These are phyloP conservation scores for Trichechus manatus DNA, from an alignment of 2,113 vertebrate species.

Conservation along the genomic window DNA sequence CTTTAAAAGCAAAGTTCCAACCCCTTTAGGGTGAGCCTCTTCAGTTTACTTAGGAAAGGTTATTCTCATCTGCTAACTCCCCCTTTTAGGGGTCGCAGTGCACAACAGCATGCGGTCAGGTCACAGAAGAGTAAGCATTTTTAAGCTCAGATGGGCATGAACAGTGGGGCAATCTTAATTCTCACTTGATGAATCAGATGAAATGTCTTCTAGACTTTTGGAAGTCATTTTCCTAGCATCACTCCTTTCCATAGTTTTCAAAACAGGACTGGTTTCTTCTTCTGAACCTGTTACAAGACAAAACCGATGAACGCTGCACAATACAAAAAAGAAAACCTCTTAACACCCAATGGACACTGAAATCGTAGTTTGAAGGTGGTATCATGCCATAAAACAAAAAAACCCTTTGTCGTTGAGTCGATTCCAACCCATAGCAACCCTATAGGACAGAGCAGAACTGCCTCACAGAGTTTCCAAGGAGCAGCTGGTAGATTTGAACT, in stretches of 20 bases:
- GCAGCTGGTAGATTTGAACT: no score
- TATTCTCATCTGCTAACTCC: slow-evolving; percentile 13
- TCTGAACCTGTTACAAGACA: slow-evolving; percentile 92
- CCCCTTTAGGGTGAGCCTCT: background rate
- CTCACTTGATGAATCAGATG: slow-evolving; percentile 93
- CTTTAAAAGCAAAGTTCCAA: slow-evolving; percentile 44
- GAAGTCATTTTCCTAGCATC: slow-evolving; percentile 90
- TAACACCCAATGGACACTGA: background rate
- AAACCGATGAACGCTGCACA: slow-evolving; percentile 89
- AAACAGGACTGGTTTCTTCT: slow-evolving; percentile 88
- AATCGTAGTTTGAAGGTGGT: background rate
- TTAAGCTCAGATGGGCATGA: slow-evolving; percentile 74
- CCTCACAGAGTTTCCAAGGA: no score
- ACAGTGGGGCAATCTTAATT: slow-evolving; percentile 82
- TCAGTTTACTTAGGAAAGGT: slow-evolving; percentile 14
- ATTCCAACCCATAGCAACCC: no score
- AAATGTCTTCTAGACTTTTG: slow-evolving; percentile 94
- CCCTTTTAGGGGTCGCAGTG: background rate
- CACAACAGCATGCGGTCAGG: slow-evolving; percentile 66
- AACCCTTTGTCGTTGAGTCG: no score
- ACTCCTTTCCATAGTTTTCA: slow-evolving; percentile 89
- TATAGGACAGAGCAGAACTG: no score
- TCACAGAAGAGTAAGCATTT: slow-evolving; percentile 25
- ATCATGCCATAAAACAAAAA: background rate
- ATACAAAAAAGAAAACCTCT: background rate